Conservation (phyloP, 1,140 invertebrate species). For the Oncopodura yosiiana region DNA sequence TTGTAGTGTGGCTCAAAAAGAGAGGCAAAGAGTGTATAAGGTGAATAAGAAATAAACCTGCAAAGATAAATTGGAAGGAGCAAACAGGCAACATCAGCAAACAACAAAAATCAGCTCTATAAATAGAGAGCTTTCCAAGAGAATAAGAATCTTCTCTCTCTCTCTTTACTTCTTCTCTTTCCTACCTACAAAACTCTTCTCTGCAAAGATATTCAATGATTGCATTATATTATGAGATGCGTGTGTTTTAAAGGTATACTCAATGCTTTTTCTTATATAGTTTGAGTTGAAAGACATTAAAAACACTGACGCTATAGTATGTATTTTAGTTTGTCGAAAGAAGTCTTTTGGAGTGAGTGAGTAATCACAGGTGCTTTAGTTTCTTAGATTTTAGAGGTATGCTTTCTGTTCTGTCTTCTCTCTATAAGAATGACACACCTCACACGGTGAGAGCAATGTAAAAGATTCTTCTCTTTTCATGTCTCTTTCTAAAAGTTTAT, state of each 20-base stretch:
- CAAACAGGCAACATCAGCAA: slow-evolving; percentile 11
- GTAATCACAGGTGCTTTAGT: slow-evolving; percentile 28
- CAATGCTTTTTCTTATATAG: no score
- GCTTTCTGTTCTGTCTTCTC: neutral
- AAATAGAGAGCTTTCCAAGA: slow-evolving; percentile 15
- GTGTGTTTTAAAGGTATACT: neutral
- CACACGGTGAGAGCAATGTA: no score
- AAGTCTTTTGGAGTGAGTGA: slow-evolving; percentile 13
- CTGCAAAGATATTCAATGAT: no score
- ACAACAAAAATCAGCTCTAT: slow-evolving; percentile 20
- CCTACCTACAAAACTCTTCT: neutral
- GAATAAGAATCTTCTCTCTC: slow-evolving; percentile 1
- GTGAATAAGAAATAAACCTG: slow-evolving; percentile 1
- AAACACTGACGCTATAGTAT: no score
- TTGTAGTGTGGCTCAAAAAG: no score
- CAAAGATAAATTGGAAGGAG: no score
- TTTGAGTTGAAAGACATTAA: no score
- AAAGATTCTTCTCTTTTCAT: no score
- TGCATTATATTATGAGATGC: neutral
- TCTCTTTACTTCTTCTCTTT: neutral
- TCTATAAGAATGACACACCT: slow-evolving; percentile 24
- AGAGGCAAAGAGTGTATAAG: no score
- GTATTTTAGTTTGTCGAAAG: neutral
- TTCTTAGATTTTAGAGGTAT: neutral
- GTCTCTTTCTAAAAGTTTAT: slow-evolving; percentile 16